phyloP scores from a whole-genome alignment of 1,140 invertebrate genomes.

The Zophobas atratus region DNA sequence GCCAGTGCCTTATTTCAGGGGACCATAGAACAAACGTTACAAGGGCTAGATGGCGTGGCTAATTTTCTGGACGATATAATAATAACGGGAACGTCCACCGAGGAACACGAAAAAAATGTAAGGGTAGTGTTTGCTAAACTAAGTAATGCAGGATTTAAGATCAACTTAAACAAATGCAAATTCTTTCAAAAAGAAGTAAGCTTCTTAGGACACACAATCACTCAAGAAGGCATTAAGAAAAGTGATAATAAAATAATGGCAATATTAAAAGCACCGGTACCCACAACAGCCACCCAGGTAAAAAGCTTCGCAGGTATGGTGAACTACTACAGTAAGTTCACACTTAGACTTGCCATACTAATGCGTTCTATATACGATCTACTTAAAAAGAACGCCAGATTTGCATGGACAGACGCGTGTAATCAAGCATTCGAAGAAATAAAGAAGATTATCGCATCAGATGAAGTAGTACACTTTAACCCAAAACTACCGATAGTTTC shows the following conservation, averaged over 20 bases:
- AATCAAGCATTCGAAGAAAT: slow-evolving; percentile 55
- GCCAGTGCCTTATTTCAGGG: slow-evolving; percentile 67
- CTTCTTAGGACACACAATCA: slow-evolving; percentile 64
- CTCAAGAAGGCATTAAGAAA: slow-evolving; percentile 61
- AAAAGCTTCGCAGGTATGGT: slow-evolving; percentile 63
- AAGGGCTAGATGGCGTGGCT: slow-evolving; percentile 59
- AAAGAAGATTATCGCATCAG: slow-evolving; percentile 61
- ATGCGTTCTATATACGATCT: slow-evolving; percentile 57
- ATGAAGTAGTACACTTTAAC: slow-evolving; percentile 26
- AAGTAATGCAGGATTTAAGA: slow-evolving; percentile 58
- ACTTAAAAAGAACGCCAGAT: slow-evolving; percentile 64
- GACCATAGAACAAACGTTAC: slow-evolving; percentile 63
- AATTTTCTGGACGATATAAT: slow-evolving; percentile 65
- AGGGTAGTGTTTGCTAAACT: slow-evolving; percentile 42
- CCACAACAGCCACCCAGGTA: slow-evolving; percentile 60
- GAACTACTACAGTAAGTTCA: slow-evolving; percentile 46
- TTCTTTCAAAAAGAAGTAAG: slow-evolving; percentile 56
- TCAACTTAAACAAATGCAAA: slow-evolving; percentile 59
- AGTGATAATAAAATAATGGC: slow-evolving; percentile 63
- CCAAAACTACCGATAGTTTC: slow-evolving; percentile 55
- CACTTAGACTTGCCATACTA: slow-evolving; percentile 57
- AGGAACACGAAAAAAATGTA: slow-evolving; percentile 55
- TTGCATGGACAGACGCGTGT: slow-evolving; percentile 61
- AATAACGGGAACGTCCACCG: slow-evolving; percentile 54
- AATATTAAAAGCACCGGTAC: slow-evolving; percentile 59